Conservation (phyloP, 2,113 vertebrate genomes). For the Poicephalus meyeri region DNA sequence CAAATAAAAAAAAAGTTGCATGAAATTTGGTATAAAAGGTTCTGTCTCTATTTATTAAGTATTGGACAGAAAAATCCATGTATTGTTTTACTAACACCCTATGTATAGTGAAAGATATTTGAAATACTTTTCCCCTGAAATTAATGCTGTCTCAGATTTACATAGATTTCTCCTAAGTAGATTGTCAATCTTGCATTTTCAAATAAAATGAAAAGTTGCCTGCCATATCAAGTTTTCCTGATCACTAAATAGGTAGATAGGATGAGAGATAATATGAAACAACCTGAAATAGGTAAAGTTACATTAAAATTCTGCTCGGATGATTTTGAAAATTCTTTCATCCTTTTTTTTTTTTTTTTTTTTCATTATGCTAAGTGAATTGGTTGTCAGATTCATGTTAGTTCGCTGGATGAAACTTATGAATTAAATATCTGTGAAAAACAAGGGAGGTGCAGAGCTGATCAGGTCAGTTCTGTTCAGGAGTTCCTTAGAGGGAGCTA, state of each 20-base stretch:
- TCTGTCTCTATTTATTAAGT: background rate
- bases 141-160: background rate
- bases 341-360: background rate
- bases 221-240: background rate
- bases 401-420: background rate
- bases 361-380: background rate
- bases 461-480: background rate
- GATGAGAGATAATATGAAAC: background rate
- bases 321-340: background rate
- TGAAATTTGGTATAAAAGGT: background rate
- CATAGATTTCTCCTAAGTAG: background rate
- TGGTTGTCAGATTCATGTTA: background rate
- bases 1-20: background rate
- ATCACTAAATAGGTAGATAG: background rate
- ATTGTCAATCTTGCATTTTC: background rate
- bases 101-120: background rate
- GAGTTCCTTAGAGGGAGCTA: background rate
- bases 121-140: background rate
- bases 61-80: background rate
- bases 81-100: background rate
- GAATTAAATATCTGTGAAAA: background rate
- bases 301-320: background rate
- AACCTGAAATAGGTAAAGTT: background rate
- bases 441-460: background rate
- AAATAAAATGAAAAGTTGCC: background rate